phyloP scores from a whole-genome alignment of 2,113 vertebrate species.

The Phylloscopus trochilus region DNA sequence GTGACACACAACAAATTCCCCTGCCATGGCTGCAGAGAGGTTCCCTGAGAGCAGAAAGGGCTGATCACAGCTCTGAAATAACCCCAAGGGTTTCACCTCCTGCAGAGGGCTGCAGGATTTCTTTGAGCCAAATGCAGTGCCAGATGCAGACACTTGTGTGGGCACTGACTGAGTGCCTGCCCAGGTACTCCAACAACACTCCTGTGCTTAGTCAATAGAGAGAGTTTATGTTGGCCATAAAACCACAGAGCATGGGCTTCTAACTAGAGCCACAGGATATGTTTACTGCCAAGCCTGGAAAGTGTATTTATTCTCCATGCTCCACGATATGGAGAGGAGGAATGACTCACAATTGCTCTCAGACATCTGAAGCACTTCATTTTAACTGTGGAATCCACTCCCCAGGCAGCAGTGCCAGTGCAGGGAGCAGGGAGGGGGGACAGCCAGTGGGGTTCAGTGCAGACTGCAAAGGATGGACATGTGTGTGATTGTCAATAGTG shows the following conservation, averaged over 20 bases:
- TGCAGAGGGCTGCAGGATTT: not conserved
- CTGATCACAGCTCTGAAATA: not conserved
- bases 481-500: not conserved
- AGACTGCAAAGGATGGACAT: not conserved
- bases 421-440: not conserved
- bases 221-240: constrained; percentile 20
- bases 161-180: constrained; percentile 20
- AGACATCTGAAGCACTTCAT: not conserved
- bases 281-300: not conserved
- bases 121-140: not conserved
- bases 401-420: not conserved
- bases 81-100: not conserved
- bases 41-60: not conserved
- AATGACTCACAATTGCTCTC: not conserved
- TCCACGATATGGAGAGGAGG: not conserved
- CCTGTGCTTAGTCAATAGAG: constrained; percentile 21
- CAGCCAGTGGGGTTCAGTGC: too few relatives aligned
- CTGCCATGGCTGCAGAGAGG: not conserved
- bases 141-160: not conserved
- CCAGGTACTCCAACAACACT: not conserved
- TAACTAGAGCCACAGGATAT: not conserved
- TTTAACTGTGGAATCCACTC: not conserved
- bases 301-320: not conserved
- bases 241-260: constrained; percentile 8
- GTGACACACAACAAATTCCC: not conserved